phyloP scores from a whole-genome alignment of 2,888 invertebrate species.

The Sarcophaga variegata region DNA sequence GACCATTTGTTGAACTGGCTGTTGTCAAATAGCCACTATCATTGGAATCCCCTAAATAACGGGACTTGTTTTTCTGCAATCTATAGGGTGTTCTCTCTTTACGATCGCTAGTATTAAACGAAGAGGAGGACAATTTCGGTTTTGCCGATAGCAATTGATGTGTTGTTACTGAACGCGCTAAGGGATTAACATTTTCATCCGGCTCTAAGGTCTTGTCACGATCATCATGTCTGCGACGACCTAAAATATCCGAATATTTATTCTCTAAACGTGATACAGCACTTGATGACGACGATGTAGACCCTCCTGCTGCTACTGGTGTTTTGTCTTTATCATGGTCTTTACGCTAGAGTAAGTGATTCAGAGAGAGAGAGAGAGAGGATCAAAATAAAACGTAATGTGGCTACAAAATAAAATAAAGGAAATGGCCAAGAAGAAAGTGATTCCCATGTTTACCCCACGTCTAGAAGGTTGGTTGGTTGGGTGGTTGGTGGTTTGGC shows the following conservation, averaged over 20 bases:
- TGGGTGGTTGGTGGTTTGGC: not conserved
- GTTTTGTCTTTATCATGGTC: constrained; percentile 81
- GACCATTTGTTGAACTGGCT: constrained; percentile 71
- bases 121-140: constrained; percentile 84
- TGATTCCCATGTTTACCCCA: not conserved
- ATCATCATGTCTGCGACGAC: constrained; percentile 86
- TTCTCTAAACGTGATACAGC: constrained; percentile 89
- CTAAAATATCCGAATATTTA: constrained; percentile 89
- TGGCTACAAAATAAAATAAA: not conserved
- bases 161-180: constrained; percentile 88
- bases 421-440: not conserved
- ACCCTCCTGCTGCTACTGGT: constrained; percentile 72
- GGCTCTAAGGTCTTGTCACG: constrained; percentile 89
- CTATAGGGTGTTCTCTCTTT: constrained; percentile 81
- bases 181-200: constrained; percentile 80
- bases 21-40: constrained; percentile 79
- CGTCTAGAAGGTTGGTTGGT: no score
- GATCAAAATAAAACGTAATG: not conserved
- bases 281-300: constrained; percentile 56
- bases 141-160: constrained; percentile 87
- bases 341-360: constrained; percentile 72
- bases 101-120: constrained; percentile 82
- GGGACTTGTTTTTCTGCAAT: constrained; percentile 76
- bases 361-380: constrained; percentile 15
- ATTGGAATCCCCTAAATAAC: constrained; percentile 78